Percentiles rank a stretch among this genome's conserved stretches.
Conservation (phyloP, 2,113 vertebrate genomes). For the Junco hyemalis region DNA sequence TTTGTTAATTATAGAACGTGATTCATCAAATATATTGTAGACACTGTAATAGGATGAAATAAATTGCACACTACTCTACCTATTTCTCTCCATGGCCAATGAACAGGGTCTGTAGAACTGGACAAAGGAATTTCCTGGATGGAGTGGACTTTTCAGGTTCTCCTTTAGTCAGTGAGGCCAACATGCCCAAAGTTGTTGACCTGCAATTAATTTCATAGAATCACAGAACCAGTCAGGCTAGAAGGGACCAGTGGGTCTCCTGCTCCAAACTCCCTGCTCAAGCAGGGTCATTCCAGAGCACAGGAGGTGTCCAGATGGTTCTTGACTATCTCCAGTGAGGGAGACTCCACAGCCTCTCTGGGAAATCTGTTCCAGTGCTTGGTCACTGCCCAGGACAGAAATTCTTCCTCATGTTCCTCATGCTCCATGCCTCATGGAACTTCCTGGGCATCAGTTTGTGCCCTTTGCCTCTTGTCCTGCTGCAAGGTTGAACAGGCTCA, state of each 20-base stretch:
- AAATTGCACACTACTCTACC: neutral
- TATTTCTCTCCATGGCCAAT: neutral
- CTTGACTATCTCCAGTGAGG: neutral
- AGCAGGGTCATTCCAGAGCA: neutral
- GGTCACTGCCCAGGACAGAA: neutral
- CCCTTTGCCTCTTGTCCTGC: neutral
- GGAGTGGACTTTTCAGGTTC: neutral
- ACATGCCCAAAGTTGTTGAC: neutral
- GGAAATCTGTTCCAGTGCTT: rapidly evolving
- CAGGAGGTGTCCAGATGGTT: neutral
- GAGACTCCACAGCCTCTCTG: neutral
- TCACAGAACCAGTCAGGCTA: neutral
- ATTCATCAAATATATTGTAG: neutral
- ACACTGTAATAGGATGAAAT: neutral
- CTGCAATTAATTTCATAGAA: neutral
- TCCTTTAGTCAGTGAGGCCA: neutral
- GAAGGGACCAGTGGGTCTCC: neutral
- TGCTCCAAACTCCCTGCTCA: neutral
- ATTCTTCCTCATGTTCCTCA: neutral
- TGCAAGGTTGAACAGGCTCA: neutral
- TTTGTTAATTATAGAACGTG: neutral
- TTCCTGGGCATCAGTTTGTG: neutral
- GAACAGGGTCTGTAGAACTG: neutral
- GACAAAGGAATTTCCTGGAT: neutral
- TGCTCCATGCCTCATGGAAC: too few species aligned